Base-by-base conservation (phyloP, 2,113 vertebrate genomes). In the Serranochromis macrocephalus region DNA sequence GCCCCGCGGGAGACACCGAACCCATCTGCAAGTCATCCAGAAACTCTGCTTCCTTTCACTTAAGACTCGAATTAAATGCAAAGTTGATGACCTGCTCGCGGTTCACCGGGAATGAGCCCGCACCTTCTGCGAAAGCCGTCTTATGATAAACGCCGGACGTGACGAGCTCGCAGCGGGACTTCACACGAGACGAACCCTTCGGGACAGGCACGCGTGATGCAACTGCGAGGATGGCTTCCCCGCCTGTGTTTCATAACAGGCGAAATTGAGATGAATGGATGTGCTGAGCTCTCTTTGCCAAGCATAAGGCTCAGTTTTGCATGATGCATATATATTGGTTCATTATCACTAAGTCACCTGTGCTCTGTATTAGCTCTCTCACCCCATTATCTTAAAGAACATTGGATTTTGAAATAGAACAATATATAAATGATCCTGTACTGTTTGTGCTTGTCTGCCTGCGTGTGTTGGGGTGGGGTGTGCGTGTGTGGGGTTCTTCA, bases 311-410 rank as follows among this genome's bases (percentile, higher is more conserved):
- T 90, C 82, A 71, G 68, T 92, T 95, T 91, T 91, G 91, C 85
- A 86, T 93, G 92, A 94, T 94, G 94, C 95, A 96, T 96, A 95
- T 95, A 96, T 95, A 95, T 94, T 95, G 92, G 93, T 92, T 95
- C 94, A 95, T 96, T 96, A 95, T 94, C 93, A 85, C 88, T 71
- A 83, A 92, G 93, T 96, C 94, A 95, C 93, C 95, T 95, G 90
- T 94, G 91, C 88, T 80, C 80, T 82, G 91, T 58, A 87, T 93
- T 90, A 92, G 81, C 91, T 87, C 81, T 84, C 81, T 87, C 88
- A 88, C 90, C 85, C 49, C 85, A 89, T 92, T 92, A 93, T 91
- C 89, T 93, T 92, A 84, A 92, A 94, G 93, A 91, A 94, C 89
- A 92, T 83, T 91, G 91, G 90, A 92, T 91, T 92, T 82, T 89